Evolutionary conservation across 2,797 vertebrate species (phyloP).

Genomic region (Xiphophorus birchmanni): DNA sequence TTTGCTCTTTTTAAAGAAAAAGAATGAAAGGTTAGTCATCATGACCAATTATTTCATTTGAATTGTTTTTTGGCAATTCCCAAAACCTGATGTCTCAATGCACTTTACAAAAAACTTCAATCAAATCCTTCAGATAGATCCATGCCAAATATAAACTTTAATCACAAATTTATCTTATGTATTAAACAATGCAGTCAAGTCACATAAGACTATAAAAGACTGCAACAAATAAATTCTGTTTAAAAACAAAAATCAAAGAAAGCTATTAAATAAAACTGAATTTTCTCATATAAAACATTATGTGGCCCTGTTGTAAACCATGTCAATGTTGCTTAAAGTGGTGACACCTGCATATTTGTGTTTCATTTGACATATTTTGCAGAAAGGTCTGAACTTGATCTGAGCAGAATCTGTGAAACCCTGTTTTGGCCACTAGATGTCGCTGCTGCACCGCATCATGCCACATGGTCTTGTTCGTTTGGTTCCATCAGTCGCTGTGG

Average conservation of each 20-base stretch:
- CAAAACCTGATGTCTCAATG: neutral
- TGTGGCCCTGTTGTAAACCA: neutral
- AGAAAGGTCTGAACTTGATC: neutral
- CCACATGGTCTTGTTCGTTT: slow-evolving; percentile 3
- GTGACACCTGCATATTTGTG: neutral
- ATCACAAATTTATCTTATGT: neutral
- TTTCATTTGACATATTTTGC: neutral
- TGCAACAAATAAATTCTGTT: neutral
- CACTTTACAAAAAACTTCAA: neutral
- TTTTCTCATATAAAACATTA: neutral
- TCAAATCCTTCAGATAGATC: neutral
- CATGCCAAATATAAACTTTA: neutral
- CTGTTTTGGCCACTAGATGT: slow-evolving; percentile 72
- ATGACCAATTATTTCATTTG: neutral
- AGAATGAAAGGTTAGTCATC: neutral
- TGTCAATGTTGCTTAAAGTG: neutral
- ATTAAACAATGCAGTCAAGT: neutral
- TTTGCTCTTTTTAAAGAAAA: neutral
- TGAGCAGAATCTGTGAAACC: neutral
- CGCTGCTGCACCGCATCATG: slow-evolving; percentile 51
- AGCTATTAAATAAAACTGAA: neutral
- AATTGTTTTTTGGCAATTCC: neutral
- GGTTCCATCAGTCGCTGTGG: slow-evolving; percentile 23
- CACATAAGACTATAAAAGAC: neutral
- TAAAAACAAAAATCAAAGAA: neutral